Conservation (phyloP, 2,888 invertebrate species). For the Axea sp. region DNA sequence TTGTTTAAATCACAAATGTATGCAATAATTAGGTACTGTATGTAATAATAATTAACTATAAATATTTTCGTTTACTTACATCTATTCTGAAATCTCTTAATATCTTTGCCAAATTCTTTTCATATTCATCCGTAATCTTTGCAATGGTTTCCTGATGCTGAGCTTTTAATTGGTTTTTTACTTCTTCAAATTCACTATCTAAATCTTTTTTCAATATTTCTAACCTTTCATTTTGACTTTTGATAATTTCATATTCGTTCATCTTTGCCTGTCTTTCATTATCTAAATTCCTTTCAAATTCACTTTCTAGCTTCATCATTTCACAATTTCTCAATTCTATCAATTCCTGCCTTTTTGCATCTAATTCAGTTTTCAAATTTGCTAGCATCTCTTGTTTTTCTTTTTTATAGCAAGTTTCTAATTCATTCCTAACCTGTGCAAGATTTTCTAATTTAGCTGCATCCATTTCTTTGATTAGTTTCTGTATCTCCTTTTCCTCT, state of each 20-base stretch:
- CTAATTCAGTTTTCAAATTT: constrained; percentile 80
- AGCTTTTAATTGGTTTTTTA: constrained; percentile 69
- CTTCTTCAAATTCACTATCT: constrained; percentile 76
- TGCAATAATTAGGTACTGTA: no score
- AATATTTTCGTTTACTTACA: no score
- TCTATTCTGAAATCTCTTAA: constrained; percentile 83
- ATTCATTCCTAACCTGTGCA: constrained; percentile 72
- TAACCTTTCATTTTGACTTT: constrained; percentile 81
- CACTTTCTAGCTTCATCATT: constrained; percentile 81
- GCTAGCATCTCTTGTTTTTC: constrained; percentile 78
- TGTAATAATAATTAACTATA: no score
- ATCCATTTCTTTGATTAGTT: constrained; percentile 73
- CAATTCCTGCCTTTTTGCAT: constrained; percentile 79
- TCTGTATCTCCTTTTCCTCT: constrained; percentile 72
- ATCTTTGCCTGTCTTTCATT: constrained; percentile 72
- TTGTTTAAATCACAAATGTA: no score
- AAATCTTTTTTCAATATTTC: constrained; percentile 82
- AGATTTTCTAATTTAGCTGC: constrained; percentile 70
- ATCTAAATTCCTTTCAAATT: constrained; percentile 79
- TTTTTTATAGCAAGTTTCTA: constrained; percentile 77
- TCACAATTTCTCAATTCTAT: constrained; percentile 80
- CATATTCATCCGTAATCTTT: constrained; percentile 78
- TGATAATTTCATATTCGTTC: constrained; percentile 72
- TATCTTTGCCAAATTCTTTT: constrained; percentile 75
- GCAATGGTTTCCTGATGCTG: constrained; percentile 75